Conservation (phyloP, 2,113 vertebrate genomes). For the Dasypus novemcinctus region DNA sequence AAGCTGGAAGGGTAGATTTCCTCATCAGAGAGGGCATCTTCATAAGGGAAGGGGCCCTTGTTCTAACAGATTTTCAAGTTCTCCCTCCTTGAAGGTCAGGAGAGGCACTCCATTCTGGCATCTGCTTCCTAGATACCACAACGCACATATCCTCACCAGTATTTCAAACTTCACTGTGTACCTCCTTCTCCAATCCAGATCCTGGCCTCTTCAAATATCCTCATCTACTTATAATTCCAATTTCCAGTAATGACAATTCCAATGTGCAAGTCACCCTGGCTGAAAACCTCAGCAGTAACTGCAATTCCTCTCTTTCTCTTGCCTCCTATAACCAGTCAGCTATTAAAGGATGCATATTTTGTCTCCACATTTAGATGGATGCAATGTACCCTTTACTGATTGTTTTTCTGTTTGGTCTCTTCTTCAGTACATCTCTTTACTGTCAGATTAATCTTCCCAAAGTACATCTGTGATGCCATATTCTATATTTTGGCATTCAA, state of each 20-base stretch:
- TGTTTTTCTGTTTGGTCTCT: neutral
- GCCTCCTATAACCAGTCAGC: neutral
- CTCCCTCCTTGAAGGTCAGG: too few species aligned
- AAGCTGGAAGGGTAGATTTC: too few species aligned
- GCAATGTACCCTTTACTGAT: neutral
- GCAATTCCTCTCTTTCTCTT: neutral
- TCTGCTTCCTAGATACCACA: neutral
- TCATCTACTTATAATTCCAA: slow-evolving; percentile 11
- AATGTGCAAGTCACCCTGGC: neutral
- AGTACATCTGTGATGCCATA: neutral
- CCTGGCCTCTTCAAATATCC: neutral
- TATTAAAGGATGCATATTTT: neutral
- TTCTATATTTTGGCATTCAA: slow-evolving; percentile 14
- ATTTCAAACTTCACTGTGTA: neutral
- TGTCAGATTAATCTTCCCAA: slow-evolving; percentile 45
- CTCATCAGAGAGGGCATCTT: too few species aligned
- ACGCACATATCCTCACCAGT: neutral
- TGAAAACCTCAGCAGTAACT: slow-evolving; percentile 37
- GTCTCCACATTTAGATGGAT: neutral
- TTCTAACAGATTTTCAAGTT: too few species aligned
- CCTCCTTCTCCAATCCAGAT: neutral
- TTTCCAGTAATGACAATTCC: neutral
- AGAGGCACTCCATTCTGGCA: neutral
- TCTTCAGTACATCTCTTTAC: neutral
- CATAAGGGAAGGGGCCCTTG: too few species aligned